Base-by-base conservation (phyloP, 2,113 vertebrate genomes). In the Paratilapia polleni region DNA sequence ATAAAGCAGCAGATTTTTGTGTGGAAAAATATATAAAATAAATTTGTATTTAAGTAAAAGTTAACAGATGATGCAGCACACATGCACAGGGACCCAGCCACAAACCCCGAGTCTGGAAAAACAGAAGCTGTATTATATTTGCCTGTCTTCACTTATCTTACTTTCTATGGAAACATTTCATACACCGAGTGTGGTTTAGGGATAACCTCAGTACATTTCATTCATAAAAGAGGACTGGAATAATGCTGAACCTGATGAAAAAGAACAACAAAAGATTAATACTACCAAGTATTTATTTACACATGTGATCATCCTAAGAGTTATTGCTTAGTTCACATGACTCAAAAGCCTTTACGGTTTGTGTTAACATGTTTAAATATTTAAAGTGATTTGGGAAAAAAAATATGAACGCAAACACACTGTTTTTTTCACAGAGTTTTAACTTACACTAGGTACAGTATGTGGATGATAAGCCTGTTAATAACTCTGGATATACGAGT, bases 251-350 rank as follows among this genome's bases (percentile, higher is more conserved):
- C 17, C 17, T 1, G 43, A 52, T 73, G 26, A 77, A 4, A 49
- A 79, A 87, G 24, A 49, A 85, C 11, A 22, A 26, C 28, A 64
- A 61, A 34, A 77, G 19, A 63, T 62, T 81, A 57, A 84, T 77
- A 54, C 89, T 83, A 74, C 63, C 57, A 92, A 83, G 74, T 88
- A 79, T 94, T 94, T 95, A 94, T 95, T 95, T 90, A 91, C 90
- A 93, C 57, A 81, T 63, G 49, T 70, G 63, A 81, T 83, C 82
- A 82, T 77, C 61, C 61, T 87, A 82, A 79, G 34, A 82, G 38
- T 83, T 91, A 88, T 91, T 93, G 87, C 91, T 88, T 83, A 80
- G 78, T 89, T 79, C 47, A 90, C 82, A 90, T 77, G 41, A 68
- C 81, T 89, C 10, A 89, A 80, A 88, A 84, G 26, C 68, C 62